Conservation (phyloP, 2,113 vertebrate species). For the Nettapus auritus region DNA sequence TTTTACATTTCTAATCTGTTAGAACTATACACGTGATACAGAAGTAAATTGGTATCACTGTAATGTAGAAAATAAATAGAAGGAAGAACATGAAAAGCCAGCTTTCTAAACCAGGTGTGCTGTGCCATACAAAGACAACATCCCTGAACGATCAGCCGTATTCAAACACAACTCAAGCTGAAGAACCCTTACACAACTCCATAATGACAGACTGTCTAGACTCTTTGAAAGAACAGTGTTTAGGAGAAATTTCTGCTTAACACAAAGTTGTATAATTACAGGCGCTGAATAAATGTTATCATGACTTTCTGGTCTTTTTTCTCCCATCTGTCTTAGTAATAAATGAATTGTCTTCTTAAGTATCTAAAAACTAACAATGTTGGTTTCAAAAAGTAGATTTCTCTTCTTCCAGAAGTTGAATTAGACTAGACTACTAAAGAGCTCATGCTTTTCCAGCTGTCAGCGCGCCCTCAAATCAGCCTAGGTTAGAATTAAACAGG, state of each 20-base stretch:
- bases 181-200: background rate
- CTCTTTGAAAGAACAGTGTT: background rate
- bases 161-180: background rate
- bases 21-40: background rate
- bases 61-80: background rate
- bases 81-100: background rate
- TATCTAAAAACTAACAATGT: background rate
- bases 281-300: background rate
- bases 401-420: background rate
- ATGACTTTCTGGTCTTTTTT: background rate
- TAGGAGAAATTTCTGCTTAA: background rate
- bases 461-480: background rate
- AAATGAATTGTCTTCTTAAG: background rate
- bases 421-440: background rate
- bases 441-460: background rate
- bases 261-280: background rate
- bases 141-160: background rate
- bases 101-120: background rate
- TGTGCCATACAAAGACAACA: background rate
- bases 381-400: background rate
- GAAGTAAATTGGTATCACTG: background rate
- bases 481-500: background rate
- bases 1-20: background rate
- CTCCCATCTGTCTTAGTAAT: background rate
- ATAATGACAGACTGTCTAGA: background rate